Evolutionary conservation across 2,888 invertebrate genomes (phyloP).

Genomic region (Sisyra nigra): DNA sequence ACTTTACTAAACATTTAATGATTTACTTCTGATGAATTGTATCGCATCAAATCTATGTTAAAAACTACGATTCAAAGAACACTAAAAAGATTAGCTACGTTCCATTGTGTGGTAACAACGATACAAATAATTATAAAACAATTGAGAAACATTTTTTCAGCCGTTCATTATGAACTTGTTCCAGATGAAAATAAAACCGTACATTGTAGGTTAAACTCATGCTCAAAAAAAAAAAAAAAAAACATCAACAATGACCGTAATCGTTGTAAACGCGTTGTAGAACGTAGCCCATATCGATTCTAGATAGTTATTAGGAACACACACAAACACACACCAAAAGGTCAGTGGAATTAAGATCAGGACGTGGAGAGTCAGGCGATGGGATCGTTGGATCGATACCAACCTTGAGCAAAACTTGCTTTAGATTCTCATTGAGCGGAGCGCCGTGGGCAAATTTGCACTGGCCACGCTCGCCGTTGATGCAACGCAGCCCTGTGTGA

Average conservation of each 20-base stretch:
- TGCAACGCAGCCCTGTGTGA: conserved; percentile 82
- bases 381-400: conserved; percentile 10
- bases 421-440: conserved; percentile 60
- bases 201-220: too few species aligned
- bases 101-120: too few species aligned
- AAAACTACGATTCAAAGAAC: too few species aligned
- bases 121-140: too few species aligned
- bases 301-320: neutral
- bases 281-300: neutral
- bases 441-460: conserved; percentile 90
- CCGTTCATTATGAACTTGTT: too few species aligned
- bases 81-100: too few species aligned
- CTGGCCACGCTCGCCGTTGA: conserved; percentile 52
- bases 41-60: too few species aligned
- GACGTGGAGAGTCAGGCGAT: neutral
- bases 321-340: neutral
- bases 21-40: too few species aligned
- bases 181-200: too few species aligned
- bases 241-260: neutral
- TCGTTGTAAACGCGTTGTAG: too few species aligned
- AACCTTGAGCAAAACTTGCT: conserved; percentile 30
- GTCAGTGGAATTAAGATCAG: neutral
- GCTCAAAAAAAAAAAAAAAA: neutral
- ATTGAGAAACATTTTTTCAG: too few species aligned
- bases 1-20: too few species aligned